Evolutionary conservation across 2,888 invertebrate species (phyloP), one percentile per base, ranked within the genome.

Genomic region (Lycaena phlaeas): DNA sequence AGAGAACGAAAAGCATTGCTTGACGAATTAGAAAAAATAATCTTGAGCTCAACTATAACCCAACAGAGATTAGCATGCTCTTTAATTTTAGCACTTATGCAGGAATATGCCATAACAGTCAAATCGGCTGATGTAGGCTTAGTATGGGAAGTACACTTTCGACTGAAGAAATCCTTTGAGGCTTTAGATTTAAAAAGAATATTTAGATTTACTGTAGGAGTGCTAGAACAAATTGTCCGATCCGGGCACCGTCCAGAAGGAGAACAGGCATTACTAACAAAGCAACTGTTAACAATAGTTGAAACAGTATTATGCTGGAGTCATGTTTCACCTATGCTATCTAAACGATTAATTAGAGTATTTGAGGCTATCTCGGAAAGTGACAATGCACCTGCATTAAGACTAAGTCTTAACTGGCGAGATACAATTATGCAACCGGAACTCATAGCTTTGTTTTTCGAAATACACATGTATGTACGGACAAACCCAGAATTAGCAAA

Each of bases 61-160:
- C 89, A 90, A 42, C 93, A 95, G 88, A 86, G 93, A 51, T 79
- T 96, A 31, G 95, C 95, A 2, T 95, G 95, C 61, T 91, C 92
- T 43, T 87, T 96, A 38, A 89, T 97, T 57, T 86, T 90, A 41
- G 90, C 94, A 6, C 82, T 97, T 34, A 90, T 96, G 86, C 93
- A 94, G 81, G 96, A 96, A 70, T 96, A 94, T 78, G 92, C 94
- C 5, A 92, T 89, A 18, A 93, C 94, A 3, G 90, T 92, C 1
- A 91, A 94, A 61, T 93, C 95, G 1, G 91, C 94, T 22, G 94
- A 94, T 72, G 91, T 95, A 7, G 95, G 95, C 4, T 81, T 96
- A 36, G 90, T 95, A 29, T 96, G 94, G 93, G 95, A 95, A 70
- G 88, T 91, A 25, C 96, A 97, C 72, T 90, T 92, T 57, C 88